Evolutionary conservation across 2,113 vertebrate species (phyloP), one percentile per base, ranked within the genome.

Genomic region (Pygathrix nemaeus): DNA sequence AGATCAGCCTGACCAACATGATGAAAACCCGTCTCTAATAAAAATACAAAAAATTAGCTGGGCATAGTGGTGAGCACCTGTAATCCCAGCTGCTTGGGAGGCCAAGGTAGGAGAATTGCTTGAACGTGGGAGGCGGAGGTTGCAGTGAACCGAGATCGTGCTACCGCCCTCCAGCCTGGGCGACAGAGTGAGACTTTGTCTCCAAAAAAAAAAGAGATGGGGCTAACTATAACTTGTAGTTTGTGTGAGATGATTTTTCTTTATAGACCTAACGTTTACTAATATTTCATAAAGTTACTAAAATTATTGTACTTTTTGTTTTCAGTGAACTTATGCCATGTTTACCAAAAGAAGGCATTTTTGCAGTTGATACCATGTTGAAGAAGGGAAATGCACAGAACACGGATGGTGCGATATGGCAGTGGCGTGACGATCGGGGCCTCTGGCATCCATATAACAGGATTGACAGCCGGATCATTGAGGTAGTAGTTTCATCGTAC

Each of bases 361-460:
- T 99, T 99, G 99, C 99, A 61, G 99, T 99, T 94, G 99, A 99
- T 98, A 98, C 99, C 95, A 99, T 99, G 99, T 98, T 99, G 90
- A 99, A 99, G 98, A 99, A 99, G 98, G 99, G 99, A 98, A 99
- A 99, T 57, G 99, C 99, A 2, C 99, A 99, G 98, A 99, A 99
- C 92, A 99, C 99, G 38, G 99, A 99, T 90, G 99, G 99, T 48
- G 99, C 99, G 1, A 99, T 99, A 97, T 99, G 99, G 99, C 99
- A 99, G 66, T 99, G 99, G 99, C 99, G 99, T 90, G 99, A 99
- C 97, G 99, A 99, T 98, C 98, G 99, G 61, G 99, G 99, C 91
- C 99, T 99, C 85, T 99, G 99, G 99, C 99, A 99, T 98, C 99
- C 99, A 6, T 99, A 99, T 98, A 99, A 99, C 98, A 99, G 99